Evolutionary conservation across 2,797 vertebrate species (phyloP).

Genomic region (Psittacula derbiana): DNA sequence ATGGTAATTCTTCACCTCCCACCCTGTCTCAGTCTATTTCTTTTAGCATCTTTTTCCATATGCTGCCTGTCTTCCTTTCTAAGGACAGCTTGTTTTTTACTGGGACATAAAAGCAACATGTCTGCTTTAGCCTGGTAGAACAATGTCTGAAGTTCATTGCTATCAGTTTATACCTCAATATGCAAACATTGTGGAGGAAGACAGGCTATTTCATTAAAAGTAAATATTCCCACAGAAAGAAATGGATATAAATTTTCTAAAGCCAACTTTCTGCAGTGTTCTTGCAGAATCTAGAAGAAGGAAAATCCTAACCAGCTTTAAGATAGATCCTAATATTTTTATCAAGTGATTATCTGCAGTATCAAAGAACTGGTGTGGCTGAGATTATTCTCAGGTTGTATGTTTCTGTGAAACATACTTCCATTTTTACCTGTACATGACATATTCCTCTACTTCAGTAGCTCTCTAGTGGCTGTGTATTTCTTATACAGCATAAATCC

Average conservation of each 20-base stretch:
- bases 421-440: background rate
- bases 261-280: background rate
- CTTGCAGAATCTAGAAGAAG: background rate
- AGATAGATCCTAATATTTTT: background rate
- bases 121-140: background rate
- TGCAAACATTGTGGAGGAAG: background rate
- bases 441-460: background rate
- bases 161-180: background rate
- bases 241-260: background rate
- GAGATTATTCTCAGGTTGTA: background rate
- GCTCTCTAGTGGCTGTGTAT: background rate
- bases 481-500: background rate
- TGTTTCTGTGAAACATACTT: background rate
- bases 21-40: background rate
- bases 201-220: background rate
- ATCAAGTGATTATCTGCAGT: background rate
- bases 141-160: rapidly evolving
- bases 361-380: background rate
- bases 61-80: background rate
- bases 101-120: background rate
- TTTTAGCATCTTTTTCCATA: background rate
- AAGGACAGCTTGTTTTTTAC: background rate
- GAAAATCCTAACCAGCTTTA: background rate
- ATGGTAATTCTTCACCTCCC: background rate
- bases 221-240: background rate